Evolutionary conservation across 1,140 invertebrate genomes (phyloP), one percentile per base, ranked within the genome.

Genomic region (Glomeris maerens): DNA sequence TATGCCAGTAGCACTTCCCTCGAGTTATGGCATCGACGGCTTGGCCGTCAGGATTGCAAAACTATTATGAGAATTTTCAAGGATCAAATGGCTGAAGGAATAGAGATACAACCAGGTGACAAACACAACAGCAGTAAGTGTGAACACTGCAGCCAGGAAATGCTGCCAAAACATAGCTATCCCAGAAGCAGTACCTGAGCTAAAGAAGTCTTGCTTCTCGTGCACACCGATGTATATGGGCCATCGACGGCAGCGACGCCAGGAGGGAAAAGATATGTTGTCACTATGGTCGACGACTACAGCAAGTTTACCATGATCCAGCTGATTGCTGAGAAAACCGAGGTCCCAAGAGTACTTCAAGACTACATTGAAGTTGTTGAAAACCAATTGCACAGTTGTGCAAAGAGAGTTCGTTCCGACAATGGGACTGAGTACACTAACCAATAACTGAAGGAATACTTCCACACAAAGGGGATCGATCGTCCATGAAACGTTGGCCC

Each of bases 381-480:
- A 48, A 59, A 42, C 40, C 54, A 64, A 39, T 64, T 62, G 27
- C 56, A 56, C 36, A 56, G 60, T 28, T 61, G 50, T 50, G 52
- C 69, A 2, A 63, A 66, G 52, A 45, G 27, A 1, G 42, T 74
- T 1, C 55, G 63, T 52, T 62, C 59, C n/a, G 70, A 73, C 48
- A 71, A 69, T 61, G 69, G 66, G 7, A 59, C 50, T 14, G 62
- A 67, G 53, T 59, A 65, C 3, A 57, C 56, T 4, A 48, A 48
- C 28, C 39, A 50, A 28, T 46, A 56, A 39, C 50, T 58, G 13
- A 3, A 41, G n/a, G 25, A 27, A 13, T 51, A 26, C 27, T 55
- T 60, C 27, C 45, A 41, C 28, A 10, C 14, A 23, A 20, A 41
- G n/a, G 59, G 52, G 17, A 60, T 60, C n/a, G n/a, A n/a, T n/a